Base-by-base conservation (phyloP, 1,140 invertebrate genomes). In the Bombus haemorrhoidalis region DNA sequence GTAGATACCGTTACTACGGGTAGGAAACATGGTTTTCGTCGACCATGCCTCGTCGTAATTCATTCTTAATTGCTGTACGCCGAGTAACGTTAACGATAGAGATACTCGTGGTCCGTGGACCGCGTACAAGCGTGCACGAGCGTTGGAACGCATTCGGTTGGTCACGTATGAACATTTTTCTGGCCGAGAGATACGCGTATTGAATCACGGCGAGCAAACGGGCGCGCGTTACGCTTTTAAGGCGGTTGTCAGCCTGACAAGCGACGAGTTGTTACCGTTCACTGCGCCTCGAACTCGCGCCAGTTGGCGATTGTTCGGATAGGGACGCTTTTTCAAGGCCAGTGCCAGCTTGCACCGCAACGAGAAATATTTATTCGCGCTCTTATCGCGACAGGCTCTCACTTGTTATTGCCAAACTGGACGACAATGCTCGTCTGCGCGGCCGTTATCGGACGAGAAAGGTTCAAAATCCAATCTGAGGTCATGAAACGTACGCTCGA, bases 391-490 rank as follows among this genome's bases (percentile, higher is more conserved):
- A 32, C 39, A 62, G 37, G 74, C 41, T 78, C 41, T 78, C 81
- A 32, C 57, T 69, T 75, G 84, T 82, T 86, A 74, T 82, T 82
- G 59, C 84, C 69, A 78, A 88, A 88, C 71, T 75, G 82, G 53
- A 59, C 83, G 47, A 59, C 69, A 47, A 72, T 66, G 77, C 73
- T 43, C 57, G 74, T 41, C 18, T 77, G 22, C 37, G 78, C 28
- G 28, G 22, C 82, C 78, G 86, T 79, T 92, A 93, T 91, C 91
- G 87, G 86, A 86, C 88, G 86, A 86, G 87, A 69, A 91, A 90
- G 90, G 93, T 94, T 94, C 93, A 94, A 93, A 91, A 93, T 93
- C 91, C 93, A 93, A 87, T 89, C 86, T 89, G 92, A 93, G 92
- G 81, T 88, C 72, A 83, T n/a, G 57, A 68, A 59, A 64, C 1